These are phyloP conservation scores for Hippotragus niger DNA, from an alignment of 2,113 vertebrate species.

Conservation along the genomic window DNA sequence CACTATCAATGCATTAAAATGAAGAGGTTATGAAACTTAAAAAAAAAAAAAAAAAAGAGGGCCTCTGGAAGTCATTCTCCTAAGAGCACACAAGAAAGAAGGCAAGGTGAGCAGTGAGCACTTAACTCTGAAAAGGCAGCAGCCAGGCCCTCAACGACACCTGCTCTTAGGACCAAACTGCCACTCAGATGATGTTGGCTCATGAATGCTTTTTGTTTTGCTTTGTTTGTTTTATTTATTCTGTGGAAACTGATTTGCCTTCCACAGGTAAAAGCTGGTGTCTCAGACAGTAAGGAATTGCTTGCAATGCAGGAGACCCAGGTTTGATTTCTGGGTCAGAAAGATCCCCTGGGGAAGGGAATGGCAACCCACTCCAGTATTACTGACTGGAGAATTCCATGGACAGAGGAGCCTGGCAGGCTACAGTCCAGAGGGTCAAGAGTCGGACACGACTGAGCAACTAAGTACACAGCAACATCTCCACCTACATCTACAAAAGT, in stretches of 20 bases:
- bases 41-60: neutral
- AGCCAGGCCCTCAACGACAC: accelerated
- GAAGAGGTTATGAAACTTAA: neutral
- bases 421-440: neutral
- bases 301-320: neutral
- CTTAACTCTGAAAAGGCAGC: neutral
- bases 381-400: neutral
- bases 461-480: neutral
- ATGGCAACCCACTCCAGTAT: neutral
- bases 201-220: accelerated
- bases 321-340: neutral
- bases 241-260: neutral
- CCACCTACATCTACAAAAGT: constrained; percentile 24
- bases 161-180: accelerated
- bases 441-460: accelerated
- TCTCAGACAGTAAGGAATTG: neutral
- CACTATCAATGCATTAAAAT: no score
- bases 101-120: neutral
- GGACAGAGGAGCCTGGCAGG: accelerated
- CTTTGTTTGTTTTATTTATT: neutral
- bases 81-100: neutral
- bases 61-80: neutral
- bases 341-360: neutral
- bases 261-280: neutral
- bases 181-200: neutral